Evolutionary conservation across 1,140 invertebrate genomes (phyloP).

Genomic region (Rhagoletis pomonella): DNA sequence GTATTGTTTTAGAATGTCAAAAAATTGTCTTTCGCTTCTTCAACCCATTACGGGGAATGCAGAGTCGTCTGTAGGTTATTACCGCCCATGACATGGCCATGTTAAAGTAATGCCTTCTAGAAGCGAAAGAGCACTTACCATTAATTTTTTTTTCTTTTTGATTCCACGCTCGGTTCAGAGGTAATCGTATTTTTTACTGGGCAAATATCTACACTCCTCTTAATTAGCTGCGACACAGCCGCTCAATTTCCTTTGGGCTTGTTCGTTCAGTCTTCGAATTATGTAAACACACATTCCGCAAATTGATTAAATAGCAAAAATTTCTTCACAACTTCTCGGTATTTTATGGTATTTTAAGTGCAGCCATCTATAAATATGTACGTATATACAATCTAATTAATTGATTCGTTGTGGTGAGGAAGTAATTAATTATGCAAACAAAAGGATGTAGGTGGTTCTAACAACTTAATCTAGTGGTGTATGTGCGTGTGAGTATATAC

Average conservation of each 20-base stretch:
- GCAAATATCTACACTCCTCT: background rate
- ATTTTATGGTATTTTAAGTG: background rate
- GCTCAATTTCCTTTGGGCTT: slow-evolving; percentile 34
- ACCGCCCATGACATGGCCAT: no score
- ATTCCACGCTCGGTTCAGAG: no score
- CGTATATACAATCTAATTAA: background rate
- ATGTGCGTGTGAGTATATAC: background rate
- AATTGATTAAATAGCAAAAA: slow-evolving; percentile 28
- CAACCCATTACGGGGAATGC: no score
- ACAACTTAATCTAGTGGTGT: background rate
- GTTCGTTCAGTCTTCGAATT: background rate
- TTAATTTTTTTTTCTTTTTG: no score
- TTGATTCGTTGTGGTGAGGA: slow-evolving; percentile 1
- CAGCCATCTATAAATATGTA: background rate
- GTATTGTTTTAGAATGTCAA: no score
- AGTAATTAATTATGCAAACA: slow-evolving; percentile 26
- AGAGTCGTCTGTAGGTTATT: no score
- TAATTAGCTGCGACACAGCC: slow-evolving; percentile 26
- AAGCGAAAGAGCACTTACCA: no score
- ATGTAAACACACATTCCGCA: background rate
- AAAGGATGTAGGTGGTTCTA: background rate
- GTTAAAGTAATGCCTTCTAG: no score
- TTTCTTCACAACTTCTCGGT: background rate
- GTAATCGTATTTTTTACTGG: no score
- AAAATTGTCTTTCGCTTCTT: no score